These are phyloP conservation scores for Nothocercus nigrocapillus DNA, from an alignment of 2,113 vertebrate species.

Conservation along the genomic window DNA sequence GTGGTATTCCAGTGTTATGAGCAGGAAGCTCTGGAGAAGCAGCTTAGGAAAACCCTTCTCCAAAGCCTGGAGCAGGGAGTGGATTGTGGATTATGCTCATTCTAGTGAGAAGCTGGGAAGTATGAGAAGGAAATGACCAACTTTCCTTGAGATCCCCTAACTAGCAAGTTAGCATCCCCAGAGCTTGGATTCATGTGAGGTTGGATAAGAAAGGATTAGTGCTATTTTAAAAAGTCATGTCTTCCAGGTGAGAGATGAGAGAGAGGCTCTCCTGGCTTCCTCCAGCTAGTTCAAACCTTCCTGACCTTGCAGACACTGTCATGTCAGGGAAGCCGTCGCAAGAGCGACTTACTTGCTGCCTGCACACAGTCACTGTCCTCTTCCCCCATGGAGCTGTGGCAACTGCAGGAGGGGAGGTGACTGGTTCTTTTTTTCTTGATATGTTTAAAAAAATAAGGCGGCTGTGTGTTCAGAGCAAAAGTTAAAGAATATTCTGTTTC, in stretches of 20 bases:
- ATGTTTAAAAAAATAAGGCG: background rate
- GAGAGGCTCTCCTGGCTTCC: background rate
- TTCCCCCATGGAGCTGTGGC: background rate
- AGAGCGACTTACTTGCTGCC: background rate
- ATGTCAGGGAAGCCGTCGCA: no score
- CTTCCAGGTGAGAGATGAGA: background rate
- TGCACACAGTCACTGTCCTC: background rate
- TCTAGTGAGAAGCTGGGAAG: background rate
- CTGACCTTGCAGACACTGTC: background rate
- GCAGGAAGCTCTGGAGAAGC: background rate
- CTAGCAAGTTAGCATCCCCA: background rate
- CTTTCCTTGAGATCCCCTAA: background rate
- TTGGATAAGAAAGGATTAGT: background rate
- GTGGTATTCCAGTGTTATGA: background rate
- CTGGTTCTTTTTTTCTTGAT: background rate
- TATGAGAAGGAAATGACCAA: background rate
- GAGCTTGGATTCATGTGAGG: background rate
- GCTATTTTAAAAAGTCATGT: background rate
- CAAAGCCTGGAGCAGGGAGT: background rate
- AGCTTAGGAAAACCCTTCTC: background rate
- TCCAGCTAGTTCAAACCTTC: background rate
- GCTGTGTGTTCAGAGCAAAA: background rate
- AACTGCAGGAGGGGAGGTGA: background rate
- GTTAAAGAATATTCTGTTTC: background rate
- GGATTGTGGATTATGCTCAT: background rate